A percentile compares a stretch with the other conserved stretches of the same genome.
phyloP scores from a whole-genome alignment of 1,140 invertebrate genomes.

The Rhynchophorus ferrugineus region DNA sequence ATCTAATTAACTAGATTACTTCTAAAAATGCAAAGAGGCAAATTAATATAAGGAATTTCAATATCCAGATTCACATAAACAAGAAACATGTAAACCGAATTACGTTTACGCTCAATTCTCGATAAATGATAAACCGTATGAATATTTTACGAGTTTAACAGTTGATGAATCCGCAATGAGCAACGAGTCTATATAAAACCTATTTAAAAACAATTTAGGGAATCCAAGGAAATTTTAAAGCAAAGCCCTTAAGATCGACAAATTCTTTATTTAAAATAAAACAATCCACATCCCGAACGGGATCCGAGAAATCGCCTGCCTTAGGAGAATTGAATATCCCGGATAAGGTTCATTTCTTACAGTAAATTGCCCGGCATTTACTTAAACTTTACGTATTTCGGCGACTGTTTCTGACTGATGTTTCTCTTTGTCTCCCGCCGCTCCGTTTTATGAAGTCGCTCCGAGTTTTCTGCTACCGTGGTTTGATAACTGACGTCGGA shows the following conservation, averaged over 20 bases:
- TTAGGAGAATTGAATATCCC: slow-evolving; percentile 30
- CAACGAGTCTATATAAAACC: too few relatives aligned
- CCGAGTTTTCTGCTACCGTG: slow-evolving; percentile 22
- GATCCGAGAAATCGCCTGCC: slow-evolving; percentile 13
- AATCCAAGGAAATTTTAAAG: slow-evolving; percentile 2
- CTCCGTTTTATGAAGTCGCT: slow-evolving; percentile 27
- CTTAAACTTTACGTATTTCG: slow-evolving; percentile 33
- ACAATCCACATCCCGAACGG: slow-evolving; percentile 19
- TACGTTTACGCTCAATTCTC: too few relatives aligned
- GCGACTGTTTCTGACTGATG: slow-evolving; percentile 34
- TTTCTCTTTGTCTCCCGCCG: slow-evolving; percentile 32
- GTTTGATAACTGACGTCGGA: slow-evolving; percentile 28
- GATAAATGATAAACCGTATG: too few relatives aligned
- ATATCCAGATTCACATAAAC: too few relatives aligned
- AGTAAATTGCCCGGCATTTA: slow-evolving; percentile 33
- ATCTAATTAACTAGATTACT: too few relatives aligned
- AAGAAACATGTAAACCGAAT: too few relatives aligned
- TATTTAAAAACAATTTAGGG: not conserved
- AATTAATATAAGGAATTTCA: too few relatives aligned
- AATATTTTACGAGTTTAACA: not conserved
- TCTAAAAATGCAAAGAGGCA: too few relatives aligned
- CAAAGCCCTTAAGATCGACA: slow-evolving; percentile 13
- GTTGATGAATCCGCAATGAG: not conserved
- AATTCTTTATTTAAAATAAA: slow-evolving; percentile 24
- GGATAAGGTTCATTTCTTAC: slow-evolving; percentile 31